A percentile compares a stretch with the other conserved stretches of the same genome.
Conservation (phyloP, 2,888 invertebrate genomes). For the Drosophila histrio region DNA sequence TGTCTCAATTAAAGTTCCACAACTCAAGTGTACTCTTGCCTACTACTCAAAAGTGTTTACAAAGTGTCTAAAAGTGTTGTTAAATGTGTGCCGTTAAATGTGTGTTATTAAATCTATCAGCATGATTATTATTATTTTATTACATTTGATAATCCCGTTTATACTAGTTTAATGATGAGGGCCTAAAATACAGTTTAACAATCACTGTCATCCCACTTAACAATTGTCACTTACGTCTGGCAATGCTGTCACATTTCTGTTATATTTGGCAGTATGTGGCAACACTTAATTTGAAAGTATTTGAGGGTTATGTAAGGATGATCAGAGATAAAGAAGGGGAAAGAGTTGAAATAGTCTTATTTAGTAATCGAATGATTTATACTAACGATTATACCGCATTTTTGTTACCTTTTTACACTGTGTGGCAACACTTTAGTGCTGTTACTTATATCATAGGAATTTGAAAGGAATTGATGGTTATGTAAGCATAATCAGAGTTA, state of each 20-base stretch:
- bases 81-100: constrained; percentile 16
- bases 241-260: constrained; percentile 28
- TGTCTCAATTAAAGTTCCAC: constrained; percentile 72
- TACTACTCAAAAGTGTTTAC: constrained; percentile 36
- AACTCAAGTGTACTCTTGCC: constrained; percentile 46
- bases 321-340: background rate
- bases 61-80: constrained; percentile 5
- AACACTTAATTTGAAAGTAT: constrained; percentile 27
- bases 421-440: too few relatives aligned
- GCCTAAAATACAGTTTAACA: constrained; percentile 36
- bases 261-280: constrained; percentile 34
- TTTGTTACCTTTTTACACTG: too few relatives aligned
- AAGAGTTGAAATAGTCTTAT: too few relatives aligned
- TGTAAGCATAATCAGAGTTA: too few relatives aligned
- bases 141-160: background rate
- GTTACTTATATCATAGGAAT: too few relatives aligned
- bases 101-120: constrained; percentile 4
- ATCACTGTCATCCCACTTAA: constrained; percentile 7
- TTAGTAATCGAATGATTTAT: too few relatives aligned
- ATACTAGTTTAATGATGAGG: background rate
- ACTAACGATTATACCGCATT: too few relatives aligned
- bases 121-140: constrained; percentile 3
- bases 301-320: background rate
- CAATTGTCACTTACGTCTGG: constrained; percentile 12
- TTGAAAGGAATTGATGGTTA: too few relatives aligned